Conservation (phyloP, 2,113 vertebrate species). For the Phalacrocorax aristotelis region DNA sequence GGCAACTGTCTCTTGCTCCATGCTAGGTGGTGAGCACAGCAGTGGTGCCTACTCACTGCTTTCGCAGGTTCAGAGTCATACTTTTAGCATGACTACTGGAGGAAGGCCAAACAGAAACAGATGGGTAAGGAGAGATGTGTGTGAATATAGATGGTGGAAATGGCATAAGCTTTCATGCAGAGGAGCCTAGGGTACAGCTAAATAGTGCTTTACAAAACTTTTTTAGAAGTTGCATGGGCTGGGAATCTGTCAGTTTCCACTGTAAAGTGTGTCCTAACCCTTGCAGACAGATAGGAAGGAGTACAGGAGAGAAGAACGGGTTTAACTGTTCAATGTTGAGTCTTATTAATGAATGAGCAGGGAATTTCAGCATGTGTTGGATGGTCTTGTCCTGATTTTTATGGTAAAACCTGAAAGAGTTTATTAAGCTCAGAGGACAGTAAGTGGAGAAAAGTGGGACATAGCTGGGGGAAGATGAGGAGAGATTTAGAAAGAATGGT, state of each 20-base stretch:
- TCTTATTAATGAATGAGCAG: neutral
- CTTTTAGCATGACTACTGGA: conserved; percentile 53
- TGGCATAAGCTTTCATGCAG: conserved; percentile 33
- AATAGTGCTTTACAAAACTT: neutral
- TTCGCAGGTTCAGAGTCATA: conserved; percentile 53
- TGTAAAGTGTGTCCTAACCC: neutral
- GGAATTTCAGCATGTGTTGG: neutral
- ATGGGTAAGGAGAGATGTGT: conserved; percentile 52
- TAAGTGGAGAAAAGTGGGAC: neutral
- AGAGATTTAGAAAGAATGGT: neutral
- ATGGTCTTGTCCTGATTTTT: neutral
- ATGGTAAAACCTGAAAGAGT: neutral
- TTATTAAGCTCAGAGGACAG: neutral
- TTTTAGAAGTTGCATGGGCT: conserved; percentile 11
- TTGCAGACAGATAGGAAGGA: neutral
- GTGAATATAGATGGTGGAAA: conserved; percentile 48
- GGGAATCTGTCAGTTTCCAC: neutral
- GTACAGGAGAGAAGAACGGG: neutral
- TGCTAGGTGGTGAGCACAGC: conserved; percentile 34
- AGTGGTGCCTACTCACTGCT: conserved; percentile 52
- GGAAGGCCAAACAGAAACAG: conserved; percentile 54
- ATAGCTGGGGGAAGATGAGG: neutral
- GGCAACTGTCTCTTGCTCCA: conserved; percentile 41
- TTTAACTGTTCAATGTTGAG: neutral
- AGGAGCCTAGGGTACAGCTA: conserved; percentile 3